Conservation (phyloP, 2,113 vertebrate genomes). For the Natator depressus region DNA sequence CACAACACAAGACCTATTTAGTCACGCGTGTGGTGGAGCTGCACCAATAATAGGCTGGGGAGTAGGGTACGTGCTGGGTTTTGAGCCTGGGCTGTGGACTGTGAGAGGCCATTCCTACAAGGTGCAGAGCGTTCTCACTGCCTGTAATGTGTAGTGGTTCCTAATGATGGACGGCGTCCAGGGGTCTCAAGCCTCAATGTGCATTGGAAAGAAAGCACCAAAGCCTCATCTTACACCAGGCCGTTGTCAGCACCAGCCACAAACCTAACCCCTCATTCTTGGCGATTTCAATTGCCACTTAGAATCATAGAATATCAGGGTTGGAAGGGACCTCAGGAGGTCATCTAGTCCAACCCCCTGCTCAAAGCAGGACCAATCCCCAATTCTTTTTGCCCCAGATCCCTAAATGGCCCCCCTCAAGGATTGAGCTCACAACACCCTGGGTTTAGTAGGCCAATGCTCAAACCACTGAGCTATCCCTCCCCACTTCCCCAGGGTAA, state of each 20-base stretch:
- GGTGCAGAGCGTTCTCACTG: neutral
- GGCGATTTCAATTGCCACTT: accelerated
- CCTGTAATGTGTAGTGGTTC: neutral
- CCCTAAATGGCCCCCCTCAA: no score
- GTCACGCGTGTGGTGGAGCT: neutral
- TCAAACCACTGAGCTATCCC: no score
- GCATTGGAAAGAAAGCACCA: neutral
- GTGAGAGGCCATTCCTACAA: neutral
- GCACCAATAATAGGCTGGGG: accelerated
- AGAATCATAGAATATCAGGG: no score
- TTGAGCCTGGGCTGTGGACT: neutral
- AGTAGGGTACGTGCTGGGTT: accelerated
- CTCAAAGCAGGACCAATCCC: no score
- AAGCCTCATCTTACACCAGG: neutral
- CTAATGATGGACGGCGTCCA: neutral
- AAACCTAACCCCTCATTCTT: neutral
- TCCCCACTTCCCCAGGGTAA: neutral
- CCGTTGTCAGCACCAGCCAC: neutral
- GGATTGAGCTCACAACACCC: no score
- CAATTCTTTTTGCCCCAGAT: no score
- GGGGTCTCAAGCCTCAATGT: neutral
- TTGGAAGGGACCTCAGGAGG: no score
- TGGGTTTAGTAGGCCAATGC: no score
- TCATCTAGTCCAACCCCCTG: no score
- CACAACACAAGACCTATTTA: neutral